These are phyloP conservation scores for Sebastes glaucus DNA, from an alignment of 2,797 vertebrate species.

Conservation along the genomic window DNA sequence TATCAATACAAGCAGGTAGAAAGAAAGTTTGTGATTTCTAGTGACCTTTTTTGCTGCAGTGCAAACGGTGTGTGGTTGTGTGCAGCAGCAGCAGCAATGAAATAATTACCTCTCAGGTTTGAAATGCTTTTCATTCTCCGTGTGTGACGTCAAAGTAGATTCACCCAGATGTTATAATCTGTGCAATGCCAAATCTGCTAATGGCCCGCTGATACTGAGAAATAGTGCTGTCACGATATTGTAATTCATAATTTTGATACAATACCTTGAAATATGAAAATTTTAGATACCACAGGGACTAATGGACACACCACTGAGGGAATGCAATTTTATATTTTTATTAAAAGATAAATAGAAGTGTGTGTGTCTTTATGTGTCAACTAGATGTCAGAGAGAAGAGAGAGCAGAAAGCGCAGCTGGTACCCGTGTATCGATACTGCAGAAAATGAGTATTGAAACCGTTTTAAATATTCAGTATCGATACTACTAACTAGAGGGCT, in stretches of 20 bases:
- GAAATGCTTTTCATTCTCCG: constrained; percentile 2
- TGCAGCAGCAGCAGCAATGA: not conserved
- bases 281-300: too few relatives aligned
- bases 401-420: too few relatives aligned
- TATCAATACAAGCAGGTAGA: not conserved
- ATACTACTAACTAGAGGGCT: not conserved
- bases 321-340: too few relatives aligned
- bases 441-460: too few relatives aligned
- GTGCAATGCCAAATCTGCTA: not conserved
- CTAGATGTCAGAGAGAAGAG: too few relatives aligned
- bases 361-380: too few relatives aligned
- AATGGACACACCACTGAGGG: too few relatives aligned
- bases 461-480: too few relatives aligned
- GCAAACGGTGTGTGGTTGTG: not conserved
- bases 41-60: not conserved
- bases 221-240: not conserved
- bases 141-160: not conserved
- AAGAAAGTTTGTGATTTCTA: not conserved
- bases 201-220: not conserved
- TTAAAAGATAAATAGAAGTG: too few relatives aligned
- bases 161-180: constrained; percentile 11
- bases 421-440: too few relatives aligned
- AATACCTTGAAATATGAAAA: too few relatives aligned
- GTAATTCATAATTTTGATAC: too few relatives aligned
- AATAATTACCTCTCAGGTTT: not conserved